A percentile compares a stretch with the other conserved stretches of the same genome.
Conservation (phyloP, 2,888 invertebrate species). For the Alcis repandata region DNA sequence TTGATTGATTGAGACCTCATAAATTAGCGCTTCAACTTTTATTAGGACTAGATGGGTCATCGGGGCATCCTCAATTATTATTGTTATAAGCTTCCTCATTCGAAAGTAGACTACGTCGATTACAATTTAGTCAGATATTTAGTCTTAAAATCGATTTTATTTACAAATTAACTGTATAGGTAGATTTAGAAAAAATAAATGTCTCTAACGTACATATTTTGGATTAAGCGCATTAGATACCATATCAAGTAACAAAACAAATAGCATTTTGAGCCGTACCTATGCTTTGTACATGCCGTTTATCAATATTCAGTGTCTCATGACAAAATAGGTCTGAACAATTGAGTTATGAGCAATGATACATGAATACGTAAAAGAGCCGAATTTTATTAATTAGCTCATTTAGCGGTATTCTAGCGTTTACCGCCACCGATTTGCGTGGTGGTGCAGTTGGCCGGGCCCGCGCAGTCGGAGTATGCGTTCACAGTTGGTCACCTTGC, state of each 20-base stretch:
- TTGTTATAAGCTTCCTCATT: neutral
- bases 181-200: neutral
- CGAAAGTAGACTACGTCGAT: neutral
- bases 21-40: conserved; percentile 25
- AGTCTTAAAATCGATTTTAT: no score
- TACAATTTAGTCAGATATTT: no score
- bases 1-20: conserved; percentile 36
- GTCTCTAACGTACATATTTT: neutral
- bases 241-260: no score
- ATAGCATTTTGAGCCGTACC: neutral
- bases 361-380: conserved; percentile 63
- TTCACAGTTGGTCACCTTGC: conserved; percentile 81
- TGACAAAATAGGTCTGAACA: conserved; percentile 33
- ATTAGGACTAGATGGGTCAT: neutral
- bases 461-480: conserved; percentile 56
- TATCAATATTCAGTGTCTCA: conserved; percentile 16
- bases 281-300: neutral
- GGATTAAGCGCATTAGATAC: no score
- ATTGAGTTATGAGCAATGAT: conserved; percentile 40
- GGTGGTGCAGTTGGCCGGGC: conserved; percentile 65
- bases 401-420: conserved; percentile 77
- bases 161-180: no score
- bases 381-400: conserved; percentile 73
- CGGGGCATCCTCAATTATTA: neutral
- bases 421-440: conserved; percentile 70